Base-by-base conservation (phyloP, 2,113 vertebrate genomes). In the Chitala chitala region DNA sequence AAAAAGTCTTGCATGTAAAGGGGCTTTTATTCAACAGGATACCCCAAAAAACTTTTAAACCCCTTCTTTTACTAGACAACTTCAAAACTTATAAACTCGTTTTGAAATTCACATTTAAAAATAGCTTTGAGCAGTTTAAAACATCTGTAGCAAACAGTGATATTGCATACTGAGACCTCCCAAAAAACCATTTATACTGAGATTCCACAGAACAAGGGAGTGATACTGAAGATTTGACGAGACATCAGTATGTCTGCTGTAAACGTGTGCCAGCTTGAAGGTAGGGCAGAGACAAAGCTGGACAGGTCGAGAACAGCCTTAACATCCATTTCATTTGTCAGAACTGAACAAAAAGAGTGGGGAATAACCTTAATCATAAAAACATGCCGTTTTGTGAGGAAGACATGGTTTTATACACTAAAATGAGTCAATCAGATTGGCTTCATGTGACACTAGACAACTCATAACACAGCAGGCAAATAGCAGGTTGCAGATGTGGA, bases 291-390 rank as follows among this genome's bases (percentile, higher is more conserved):
- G n/a, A n/a, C n/a, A 63, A 38, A 63, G 59, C 17, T 38, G 9
- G n/a, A n/a, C n/a, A n/a, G n/a, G n/a, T n/a, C n/a, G n/a, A n/a
- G 59, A 38, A 5, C 31, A 38, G 29, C 84, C 83, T 92, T 87
- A 87, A 86, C 89, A 89, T 87, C 86, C 81, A 86, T 85, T 90
- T 89, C 86, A 89, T 89, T 91, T 88, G 89, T 87, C 89, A 83
- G 80, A 78, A 77, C 74, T 90, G 88, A 93, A 91, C 87, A 90
- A 93, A 91, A 87, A 85, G 89, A 92, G 91, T 87, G 85, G 85
- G 87, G 86, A 83, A 89, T 92, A 89, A 93, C 93, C 93, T 92
- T 92, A 93, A 92, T 94, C 92, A 93, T 87, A 88, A 89, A 87
- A 53, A 69, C 88, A 86, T 86, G 88, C 86, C 89, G 84, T 89